Percentiles rank a stretch among this genome's conserved stretches.
These are phyloP conservation scores for Abramis brama DNA, from an alignment of 2,113 vertebrate genomes.

Conservation along the genomic window DNA sequence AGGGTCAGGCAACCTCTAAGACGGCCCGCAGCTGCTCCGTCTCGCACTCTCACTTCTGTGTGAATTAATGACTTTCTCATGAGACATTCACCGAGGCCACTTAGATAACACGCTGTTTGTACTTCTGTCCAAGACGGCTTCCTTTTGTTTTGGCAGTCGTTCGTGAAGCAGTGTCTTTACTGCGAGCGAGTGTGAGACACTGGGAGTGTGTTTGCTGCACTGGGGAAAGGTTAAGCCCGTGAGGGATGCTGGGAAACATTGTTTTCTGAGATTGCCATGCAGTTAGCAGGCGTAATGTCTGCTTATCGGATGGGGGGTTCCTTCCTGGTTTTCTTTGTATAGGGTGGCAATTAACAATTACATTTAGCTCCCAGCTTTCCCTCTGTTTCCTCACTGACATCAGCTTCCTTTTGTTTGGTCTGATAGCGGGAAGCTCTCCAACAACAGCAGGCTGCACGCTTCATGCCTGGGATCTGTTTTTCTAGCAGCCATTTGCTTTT, in stretches of 20 bases:
- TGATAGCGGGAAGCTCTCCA: constrained; percentile 60
- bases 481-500: constrained; percentile 9
- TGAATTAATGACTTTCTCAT: constrained; percentile 56
- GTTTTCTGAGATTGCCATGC: constrained; percentile 59
- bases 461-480: constrained; percentile 31
- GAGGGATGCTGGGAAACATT: constrained; percentile 55
- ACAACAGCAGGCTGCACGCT: constrained; percentile 51
- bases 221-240: constrained; percentile 58
- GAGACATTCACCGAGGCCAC: constrained; percentile 48
- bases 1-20: constrained; percentile 49
- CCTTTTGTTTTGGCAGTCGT: constrained; percentile 66
- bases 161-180: constrained; percentile 58
- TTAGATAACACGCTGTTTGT: constrained; percentile 54
- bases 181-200: constrained; percentile 51
- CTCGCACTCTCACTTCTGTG: constrained; percentile 56
- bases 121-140: constrained; percentile 51
- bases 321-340: constrained; percentile 79
- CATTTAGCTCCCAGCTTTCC: constrained; percentile 68
- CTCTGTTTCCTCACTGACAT: constrained; percentile 67
- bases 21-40: constrained; percentile 44
- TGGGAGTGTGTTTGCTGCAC: not conserved
- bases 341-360: constrained; percentile 67
- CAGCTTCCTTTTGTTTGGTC: constrained; percentile 72
- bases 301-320: constrained; percentile 76
- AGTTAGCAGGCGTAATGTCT: constrained; percentile 60